Percentiles rank a stretch among this genome's conserved stretches.
Conservation (phyloP, 2,888 invertebrate genomes). For the Argyra leucocephala region DNA sequence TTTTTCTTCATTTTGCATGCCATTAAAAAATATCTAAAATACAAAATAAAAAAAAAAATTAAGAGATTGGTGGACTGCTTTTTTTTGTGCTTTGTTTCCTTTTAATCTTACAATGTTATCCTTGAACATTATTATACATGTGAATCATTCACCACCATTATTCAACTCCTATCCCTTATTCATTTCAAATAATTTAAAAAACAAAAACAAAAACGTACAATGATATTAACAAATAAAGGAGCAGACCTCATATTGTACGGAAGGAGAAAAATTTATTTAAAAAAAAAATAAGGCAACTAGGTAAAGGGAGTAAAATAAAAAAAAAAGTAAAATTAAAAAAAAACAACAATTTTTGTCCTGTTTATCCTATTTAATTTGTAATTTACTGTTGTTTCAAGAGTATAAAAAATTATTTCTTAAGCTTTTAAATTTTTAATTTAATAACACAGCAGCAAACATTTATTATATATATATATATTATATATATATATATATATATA, state of each 20-base stretch:
- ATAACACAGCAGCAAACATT: background rate
- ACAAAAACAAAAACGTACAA: too few relatives aligned
- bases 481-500: too few relatives aligned
- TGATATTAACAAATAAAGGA: background rate
- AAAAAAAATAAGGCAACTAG: too few relatives aligned
- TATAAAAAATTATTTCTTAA: conserved; percentile 4
- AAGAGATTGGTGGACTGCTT: background rate
- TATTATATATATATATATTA: too few relatives aligned
- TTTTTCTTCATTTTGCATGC: conserved; percentile 7
- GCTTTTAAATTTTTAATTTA: conserved; percentile 6
- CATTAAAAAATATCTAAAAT: background rate
- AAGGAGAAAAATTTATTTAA: background rate
- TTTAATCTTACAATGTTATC: conserved; percentile 23
- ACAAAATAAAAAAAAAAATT: background rate
- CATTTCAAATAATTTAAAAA: conserved; percentile 22
- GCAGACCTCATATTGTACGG: background rate
- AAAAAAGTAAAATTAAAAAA: background rate
- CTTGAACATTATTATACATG: conserved; percentile 23
- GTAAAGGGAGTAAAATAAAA: background rate
- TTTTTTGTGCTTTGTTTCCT: background rate
- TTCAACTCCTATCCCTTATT: conserved; percentile 14
- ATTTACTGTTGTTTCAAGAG: conserved; percentile 4
- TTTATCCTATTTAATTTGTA: conserved; percentile 4
- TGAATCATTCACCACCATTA: background rate
- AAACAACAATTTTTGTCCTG: background rate